Base-by-base conservation (phyloP, 2,888 invertebrate genomes). In the Callimorpha dominula region DNA sequence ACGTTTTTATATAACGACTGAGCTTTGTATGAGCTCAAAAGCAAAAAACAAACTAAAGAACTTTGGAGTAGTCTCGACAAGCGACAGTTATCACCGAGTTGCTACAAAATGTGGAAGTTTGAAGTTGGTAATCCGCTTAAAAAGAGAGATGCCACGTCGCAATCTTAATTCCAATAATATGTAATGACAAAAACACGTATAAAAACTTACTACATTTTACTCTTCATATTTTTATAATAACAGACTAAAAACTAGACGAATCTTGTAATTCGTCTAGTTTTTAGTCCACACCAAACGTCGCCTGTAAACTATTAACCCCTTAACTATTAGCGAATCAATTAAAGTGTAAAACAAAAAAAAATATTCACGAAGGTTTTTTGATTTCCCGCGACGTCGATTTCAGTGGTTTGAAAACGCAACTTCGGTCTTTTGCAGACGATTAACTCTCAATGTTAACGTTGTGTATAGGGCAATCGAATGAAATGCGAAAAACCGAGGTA, bases 401-500 rank as follows among this genome's bases (percentile, higher is more conserved):
- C 31, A 60, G 57, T 60, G 31, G 57, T 60, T 60, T 11, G 57
- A 54, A 31, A 60, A 60, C 57, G 57, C 57, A 60, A 60, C 31
- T 60, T 20, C 57, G 57, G 1, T 60, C 31, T 12, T 60, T 60
- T 12, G 57, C 57, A 60, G 20, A 11, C 57, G 57, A 60, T 60
- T 60, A 31, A 60, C 57, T 60, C 12, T 12, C 57, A 60, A 60
- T 60, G 31, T 60, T 60, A 60, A 31, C 31, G 60, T 14, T 31
- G 31, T 60, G 31, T 60, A 60, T 31, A 60, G 60, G 60, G 6
- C 14, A 31, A 60, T 31, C 14, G 60, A 14, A 60, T 60, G 31
- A 60, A 60, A 60, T 31, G 60, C 14, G 31, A 31, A 60, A 60
- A 14, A 31, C 6, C 20, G 20, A 57, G 20, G 20, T 31, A 12